phyloP scores from a whole-genome alignment of 2,797 vertebrate species.

The Aldrovandia affinis region DNA sequence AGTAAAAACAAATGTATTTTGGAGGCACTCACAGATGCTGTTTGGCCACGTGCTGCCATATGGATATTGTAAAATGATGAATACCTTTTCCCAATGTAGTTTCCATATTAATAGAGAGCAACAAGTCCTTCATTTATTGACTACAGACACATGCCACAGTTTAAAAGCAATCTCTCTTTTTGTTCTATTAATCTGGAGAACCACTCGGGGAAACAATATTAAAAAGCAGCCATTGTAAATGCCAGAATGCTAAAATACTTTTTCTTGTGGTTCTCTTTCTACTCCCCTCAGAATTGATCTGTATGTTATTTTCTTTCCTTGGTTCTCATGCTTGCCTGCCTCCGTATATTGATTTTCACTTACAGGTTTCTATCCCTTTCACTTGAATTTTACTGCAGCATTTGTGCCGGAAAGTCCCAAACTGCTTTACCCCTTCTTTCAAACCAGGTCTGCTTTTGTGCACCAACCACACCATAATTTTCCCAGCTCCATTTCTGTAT shows the following conservation, averaged over 20 bases:
- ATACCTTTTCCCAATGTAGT: neutral
- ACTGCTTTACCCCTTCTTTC: conserved; percentile 32
- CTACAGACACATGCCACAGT: neutral
- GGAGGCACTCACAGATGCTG: neutral
- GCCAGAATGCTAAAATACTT: conserved; percentile 58
- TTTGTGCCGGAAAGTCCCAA: conserved; percentile 58
- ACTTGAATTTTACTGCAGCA: conserved; percentile 73
- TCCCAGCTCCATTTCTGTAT: conserved; percentile 9
- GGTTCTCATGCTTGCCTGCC: conserved; percentile 73
- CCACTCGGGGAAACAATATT: neutral
- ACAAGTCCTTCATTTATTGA: neutral
- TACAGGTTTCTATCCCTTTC: conserved; percentile 80
- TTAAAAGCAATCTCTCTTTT: conserved; percentile 4
- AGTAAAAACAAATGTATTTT: neutral
- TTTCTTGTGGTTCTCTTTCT: conserved; percentile 63
- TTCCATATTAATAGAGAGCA: neutral
- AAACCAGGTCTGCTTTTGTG: neutral
- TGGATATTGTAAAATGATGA: neutral
- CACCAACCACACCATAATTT: neutral
- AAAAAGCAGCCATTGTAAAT: conserved; percentile 1
- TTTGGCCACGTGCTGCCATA: neutral
- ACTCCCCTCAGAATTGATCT: conserved; percentile 76
- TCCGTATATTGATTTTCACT: conserved; percentile 81
- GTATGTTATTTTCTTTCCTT: conserved; percentile 70
- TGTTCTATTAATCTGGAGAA: neutral